phyloP scores from a whole-genome alignment of 2,113 vertebrate genomes.

The Beaufortia kweichowensis region DNA sequence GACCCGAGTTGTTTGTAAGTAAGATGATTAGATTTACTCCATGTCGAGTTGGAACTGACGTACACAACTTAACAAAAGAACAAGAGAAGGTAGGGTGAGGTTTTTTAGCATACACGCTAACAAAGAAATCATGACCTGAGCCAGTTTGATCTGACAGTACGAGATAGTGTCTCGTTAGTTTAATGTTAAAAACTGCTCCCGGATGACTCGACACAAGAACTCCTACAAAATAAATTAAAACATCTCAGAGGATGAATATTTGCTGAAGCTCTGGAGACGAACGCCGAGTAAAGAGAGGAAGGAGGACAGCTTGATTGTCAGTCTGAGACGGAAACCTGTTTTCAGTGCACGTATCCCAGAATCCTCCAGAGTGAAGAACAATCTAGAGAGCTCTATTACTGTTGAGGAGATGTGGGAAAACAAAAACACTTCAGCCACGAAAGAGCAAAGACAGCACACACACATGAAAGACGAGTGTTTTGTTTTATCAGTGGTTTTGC shows the following conservation, averaged over 20 bases:
- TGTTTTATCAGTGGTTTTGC: background rate
- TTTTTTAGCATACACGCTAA: background rate
- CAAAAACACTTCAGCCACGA: background rate
- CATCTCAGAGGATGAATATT: background rate
- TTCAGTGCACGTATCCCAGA: background rate
- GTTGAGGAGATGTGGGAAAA: background rate
- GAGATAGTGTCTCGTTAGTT: background rate
- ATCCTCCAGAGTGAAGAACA: constrained; percentile 4
- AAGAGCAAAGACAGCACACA: background rate
- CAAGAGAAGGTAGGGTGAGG: background rate
- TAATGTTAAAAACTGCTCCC: background rate
- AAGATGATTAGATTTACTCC: too few relatives aligned
- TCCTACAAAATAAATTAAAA: background rate
- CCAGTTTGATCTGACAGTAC: background rate
- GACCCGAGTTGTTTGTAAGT: too few relatives aligned
- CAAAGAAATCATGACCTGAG: background rate
- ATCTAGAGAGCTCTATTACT: constrained; percentile 16
- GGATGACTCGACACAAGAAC: background rate
- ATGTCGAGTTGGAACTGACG: too few relatives aligned
- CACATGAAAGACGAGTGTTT: background rate
- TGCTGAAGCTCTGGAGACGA: background rate
- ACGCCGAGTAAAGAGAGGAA: background rate
- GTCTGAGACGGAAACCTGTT: constrained; percentile 26
- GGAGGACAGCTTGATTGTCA: background rate
- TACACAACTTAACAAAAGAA: too few relatives aligned